Conservation (phyloP, 2,888 invertebrate species). For the Holacanthella duospinosa region DNA sequence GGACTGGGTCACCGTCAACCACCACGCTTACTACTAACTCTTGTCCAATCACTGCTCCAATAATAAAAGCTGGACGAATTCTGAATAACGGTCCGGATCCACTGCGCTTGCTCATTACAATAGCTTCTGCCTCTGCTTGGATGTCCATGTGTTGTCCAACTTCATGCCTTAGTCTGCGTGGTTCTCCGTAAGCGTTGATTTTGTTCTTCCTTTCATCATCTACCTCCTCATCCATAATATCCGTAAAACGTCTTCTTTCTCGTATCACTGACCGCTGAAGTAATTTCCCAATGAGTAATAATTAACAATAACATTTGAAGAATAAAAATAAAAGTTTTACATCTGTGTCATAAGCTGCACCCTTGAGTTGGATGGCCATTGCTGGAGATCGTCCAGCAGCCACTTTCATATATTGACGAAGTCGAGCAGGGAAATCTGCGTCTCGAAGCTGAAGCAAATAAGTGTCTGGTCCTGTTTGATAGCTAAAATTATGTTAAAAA, state of each 20-base stretch:
- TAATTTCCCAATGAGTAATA: too few relatives aligned
- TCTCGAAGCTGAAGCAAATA: constrained; percentile 87
- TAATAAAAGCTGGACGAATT: constrained; percentile 65
- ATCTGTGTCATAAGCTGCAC: constrained; percentile 30
- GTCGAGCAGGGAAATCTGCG: constrained; percentile 83
- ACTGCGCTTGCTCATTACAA: constrained; percentile 57
- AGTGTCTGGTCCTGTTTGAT: constrained; percentile 93
- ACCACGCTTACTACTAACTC: constrained; percentile 60
- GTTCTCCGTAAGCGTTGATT: constrained; percentile 38
- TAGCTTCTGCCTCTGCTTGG: constrained; percentile 76
- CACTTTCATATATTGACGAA: constrained; percentile 90
- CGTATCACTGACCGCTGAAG: constrained; percentile 66
- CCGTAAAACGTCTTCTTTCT: constrained; percentile 81
- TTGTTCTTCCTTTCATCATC: constrained; percentile 67
- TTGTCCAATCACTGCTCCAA: constrained; percentile 12
- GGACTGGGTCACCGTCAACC: constrained; percentile 78
- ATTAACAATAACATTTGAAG: too few relatives aligned
- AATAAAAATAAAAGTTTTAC: too few relatives aligned
- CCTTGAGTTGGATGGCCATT: constrained; percentile 34
- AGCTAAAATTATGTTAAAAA: too few relatives aligned
- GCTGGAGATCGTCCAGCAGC: constrained; percentile 66
- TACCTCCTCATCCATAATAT: constrained; percentile 91
- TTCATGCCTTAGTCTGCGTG: constrained; percentile 65
- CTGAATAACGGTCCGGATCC: constrained; percentile 65
- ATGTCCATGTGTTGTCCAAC: constrained; percentile 73